Percentiles rank a stretch among this genome's conserved stretches.
Evolutionary conservation across 2,888 invertebrate genomes (phyloP).

Genomic region (Eristalis intricaria): DNA sequence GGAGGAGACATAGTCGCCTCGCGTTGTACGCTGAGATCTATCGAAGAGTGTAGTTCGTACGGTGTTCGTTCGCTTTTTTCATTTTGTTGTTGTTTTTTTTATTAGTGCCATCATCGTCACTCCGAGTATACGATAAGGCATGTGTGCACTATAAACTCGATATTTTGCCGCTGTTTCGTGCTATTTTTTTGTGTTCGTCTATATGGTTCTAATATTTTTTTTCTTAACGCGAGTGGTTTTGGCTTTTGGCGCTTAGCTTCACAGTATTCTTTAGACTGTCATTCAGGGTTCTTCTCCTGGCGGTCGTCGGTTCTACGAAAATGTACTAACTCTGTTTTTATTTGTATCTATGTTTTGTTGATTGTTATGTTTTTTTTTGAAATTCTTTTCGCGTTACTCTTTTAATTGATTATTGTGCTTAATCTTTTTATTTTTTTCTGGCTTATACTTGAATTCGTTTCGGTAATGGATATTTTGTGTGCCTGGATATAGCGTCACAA

Average conservation of each 20-base stretch:
- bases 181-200: constrained; percentile 28
- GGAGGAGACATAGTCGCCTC: constrained; percentile 36
- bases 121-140: constrained; percentile 63
- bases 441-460: constrained; percentile 22
- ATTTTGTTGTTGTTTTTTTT: constrained; percentile 10
- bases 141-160: constrained; percentile 69
- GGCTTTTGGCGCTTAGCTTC: constrained; percentile 65
- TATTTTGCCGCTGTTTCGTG: constrained; percentile 57
- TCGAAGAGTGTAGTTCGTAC: constrained; percentile 68
- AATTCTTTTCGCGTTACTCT: constrained; percentile 27
- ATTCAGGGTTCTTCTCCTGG: constrained; percentile 42
- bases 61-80: constrained; percentile 42
- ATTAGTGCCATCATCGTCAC: constrained; percentile 61
- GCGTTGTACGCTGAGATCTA: constrained; percentile 64
- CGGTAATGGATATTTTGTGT: constrained; percentile 45
- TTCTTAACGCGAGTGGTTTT: constrained; percentile 55
- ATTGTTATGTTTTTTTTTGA: constrained; percentile 10
- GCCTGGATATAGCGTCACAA: not conserved
- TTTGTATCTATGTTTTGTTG: constrained; percentile 4
- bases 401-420: constrained; percentile 63
- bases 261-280: constrained; percentile 53
- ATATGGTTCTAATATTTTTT: constrained; percentile 43
- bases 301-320: constrained; percentile 39
- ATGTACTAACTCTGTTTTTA: constrained; percentile 1
- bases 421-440: constrained; percentile 35